Evolutionary conservation across 2,797 vertebrate genomes (phyloP), one percentile per base, ranked within the genome.

Genomic region (Lycodopsis pacificus): DNA sequence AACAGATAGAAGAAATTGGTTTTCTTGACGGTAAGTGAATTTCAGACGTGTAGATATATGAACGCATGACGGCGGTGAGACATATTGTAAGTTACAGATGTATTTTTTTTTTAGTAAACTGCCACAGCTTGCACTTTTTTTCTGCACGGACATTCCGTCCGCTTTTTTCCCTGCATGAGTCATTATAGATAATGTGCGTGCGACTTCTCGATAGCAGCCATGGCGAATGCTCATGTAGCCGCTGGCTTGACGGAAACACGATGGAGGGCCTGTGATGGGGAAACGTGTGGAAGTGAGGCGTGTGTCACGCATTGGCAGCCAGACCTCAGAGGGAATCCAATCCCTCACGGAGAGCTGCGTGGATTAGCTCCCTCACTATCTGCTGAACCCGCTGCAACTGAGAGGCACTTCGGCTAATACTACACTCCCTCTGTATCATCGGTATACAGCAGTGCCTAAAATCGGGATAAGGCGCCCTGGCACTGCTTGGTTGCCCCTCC

Each of bases 291-390:
- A 80, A 77, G 68, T n/a, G 61, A 85, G 58, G 78, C 27, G 71
- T 54, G 83, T 79, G 74, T 83, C 84, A 79, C 66, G 65, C 61
- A 67, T 38, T 73, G 83, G 72, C 77, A 75, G 65, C 70, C 61
- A 73, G 71, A 82, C 73, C 88, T 86, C 79, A 48, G 27, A 58
- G 74, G 81, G 78, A 93, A 93, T 92, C 84, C 86, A 90, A 91
- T 93, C 90, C 85, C 80, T 87, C 75, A 73, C 27, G 77, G 75
- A 79, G 75, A 77, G 80, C 65, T 36, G 71, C 8, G 49, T 79
- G 90, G 91, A 93, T 95, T 93, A 94, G 80, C 91, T 79, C 76
- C 61, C 65, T 83, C 65, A 11, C 88, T 92, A 86, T 93, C 90
- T 86, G 66, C 81, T 88, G 87, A 92, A 76, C 80, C 80, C 40